These are phyloP conservation scores for Eupithecia inturbata DNA, from an alignment of 2,888 invertebrate species.

Conservation along the genomic window DNA sequence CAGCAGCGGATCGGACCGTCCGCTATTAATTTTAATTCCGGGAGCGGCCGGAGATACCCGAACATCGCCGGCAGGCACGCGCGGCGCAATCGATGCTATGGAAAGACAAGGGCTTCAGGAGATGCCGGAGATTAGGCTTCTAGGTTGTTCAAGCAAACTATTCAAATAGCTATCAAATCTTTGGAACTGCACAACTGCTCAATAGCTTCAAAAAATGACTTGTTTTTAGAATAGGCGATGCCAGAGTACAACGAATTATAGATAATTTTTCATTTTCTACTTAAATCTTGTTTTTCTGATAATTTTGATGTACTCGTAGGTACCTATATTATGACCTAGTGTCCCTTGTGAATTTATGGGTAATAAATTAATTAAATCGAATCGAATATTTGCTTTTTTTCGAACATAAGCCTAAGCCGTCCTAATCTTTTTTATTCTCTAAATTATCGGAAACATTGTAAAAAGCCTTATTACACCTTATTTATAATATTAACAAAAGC, in stretches of 20 bases:
- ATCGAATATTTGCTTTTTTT: background rate
- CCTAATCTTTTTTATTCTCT: background rate
- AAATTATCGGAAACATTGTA: background rate
- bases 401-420: background rate
- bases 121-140: constrained; percentile 7
- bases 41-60: constrained; percentile 75
- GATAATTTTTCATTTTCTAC: background rate
- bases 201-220: background rate
- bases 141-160: constrained; percentile 5
- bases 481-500: background rate
- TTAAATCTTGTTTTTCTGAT: background rate
- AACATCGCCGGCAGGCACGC: constrained; percentile 76
- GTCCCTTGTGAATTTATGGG: too few species aligned
- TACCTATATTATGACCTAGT: too few species aligned
- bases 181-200: background rate
- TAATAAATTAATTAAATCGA: too few species aligned
- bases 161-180: constrained; percentile 3
- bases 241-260: background rate
- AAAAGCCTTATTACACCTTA: too few species aligned
- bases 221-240: background rate
- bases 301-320: too few species aligned
- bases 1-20: constrained; percentile 67
- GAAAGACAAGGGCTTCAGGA: constrained; percentile 22
- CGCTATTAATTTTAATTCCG: constrained; percentile 84
- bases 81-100: constrained; percentile 50